Evolutionary conservation across 2,113 vertebrate species (phyloP).

Genomic region (Cebidichthys violaceus): DNA sequence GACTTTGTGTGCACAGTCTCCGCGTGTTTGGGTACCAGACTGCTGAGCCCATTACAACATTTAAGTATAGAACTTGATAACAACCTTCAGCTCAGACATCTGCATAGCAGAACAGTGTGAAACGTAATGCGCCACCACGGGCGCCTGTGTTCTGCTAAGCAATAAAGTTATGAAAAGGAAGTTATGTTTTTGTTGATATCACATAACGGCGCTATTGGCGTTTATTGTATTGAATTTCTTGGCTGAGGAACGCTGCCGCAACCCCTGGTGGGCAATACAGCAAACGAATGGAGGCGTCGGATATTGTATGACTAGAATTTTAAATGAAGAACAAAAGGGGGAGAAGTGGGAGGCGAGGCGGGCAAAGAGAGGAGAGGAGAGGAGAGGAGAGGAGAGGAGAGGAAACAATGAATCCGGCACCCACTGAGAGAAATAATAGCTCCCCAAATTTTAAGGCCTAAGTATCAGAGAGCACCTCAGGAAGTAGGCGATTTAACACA

Average conservation of each 20-base stretch:
- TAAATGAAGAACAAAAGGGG: conserved; percentile 70
- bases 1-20: neutral
- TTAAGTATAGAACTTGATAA: neutral
- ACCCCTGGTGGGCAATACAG: conserved; percentile 74
- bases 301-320: conserved; percentile 77
- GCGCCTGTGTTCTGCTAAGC: conserved; percentile 47
- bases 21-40: neutral
- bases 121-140: conserved; percentile 36
- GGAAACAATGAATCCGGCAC: conserved; percentile 58
- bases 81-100: conserved; percentile 1
- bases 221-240: conserved; percentile 70
- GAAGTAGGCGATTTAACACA: conserved; percentile 61
- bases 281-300: conserved; percentile 69
- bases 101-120: conserved; percentile 35
- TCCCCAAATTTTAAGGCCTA: conserved; percentile 59
- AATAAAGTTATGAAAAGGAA: conserved; percentile 69
- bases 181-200: conserved; percentile 73
- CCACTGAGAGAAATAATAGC: conserved; percentile 76
- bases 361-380: conserved; percentile 30
- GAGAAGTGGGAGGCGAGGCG: conserved; percentile 62
- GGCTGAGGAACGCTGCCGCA: conserved; percentile 59
- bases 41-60: neutral
- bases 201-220: conserved; percentile 55
- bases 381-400: conserved; percentile 5
- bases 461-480: conserved; percentile 58